Conservation (phyloP, 2,113 vertebrate species). For the Trematocara stigmaticum region DNA sequence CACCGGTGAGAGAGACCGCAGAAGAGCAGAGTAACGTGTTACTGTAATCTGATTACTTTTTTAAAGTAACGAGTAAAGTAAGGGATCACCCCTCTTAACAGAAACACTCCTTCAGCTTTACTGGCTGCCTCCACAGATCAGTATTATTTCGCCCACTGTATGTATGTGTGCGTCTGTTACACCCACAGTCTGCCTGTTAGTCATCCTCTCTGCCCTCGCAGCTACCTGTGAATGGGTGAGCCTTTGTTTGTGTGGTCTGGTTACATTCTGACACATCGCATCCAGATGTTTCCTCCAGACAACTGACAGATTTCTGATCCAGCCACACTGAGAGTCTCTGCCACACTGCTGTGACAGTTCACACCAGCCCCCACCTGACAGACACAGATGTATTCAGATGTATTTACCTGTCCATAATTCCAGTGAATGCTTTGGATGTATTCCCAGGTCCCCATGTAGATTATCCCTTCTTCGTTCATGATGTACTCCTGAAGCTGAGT, state of each 20-base stretch:
- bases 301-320: neutral
- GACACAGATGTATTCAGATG: neutral
- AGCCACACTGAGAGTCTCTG: neutral
- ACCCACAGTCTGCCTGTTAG: neutral
- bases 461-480: conserved; percentile 81
- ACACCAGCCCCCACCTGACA: conserved; percentile 11
- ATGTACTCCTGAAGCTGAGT: conserved; percentile 79
- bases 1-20: neutral
- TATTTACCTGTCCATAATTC: conserved; percentile 84
- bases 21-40: too few relatives aligned
- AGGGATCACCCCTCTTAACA: neutral
- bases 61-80: too few relatives aligned
- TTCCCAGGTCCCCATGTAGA: conserved; percentile 78
- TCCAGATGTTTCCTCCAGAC: neutral
- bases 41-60: too few relatives aligned
- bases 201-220: neutral
- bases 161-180: neutral
- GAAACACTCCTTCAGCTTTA: neutral
- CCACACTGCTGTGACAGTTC: conserved; percentile 52
- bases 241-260: conserved; percentile 43
- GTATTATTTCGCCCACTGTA: neutral
- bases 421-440: conserved; percentile 72
- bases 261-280: conserved; percentile 42
- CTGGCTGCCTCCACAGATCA: neutral
- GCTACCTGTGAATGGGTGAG: conserved; percentile 5